Evolutionary conservation across 2,888 invertebrate species (phyloP).

Genomic region (Melanchra persicariae): DNA sequence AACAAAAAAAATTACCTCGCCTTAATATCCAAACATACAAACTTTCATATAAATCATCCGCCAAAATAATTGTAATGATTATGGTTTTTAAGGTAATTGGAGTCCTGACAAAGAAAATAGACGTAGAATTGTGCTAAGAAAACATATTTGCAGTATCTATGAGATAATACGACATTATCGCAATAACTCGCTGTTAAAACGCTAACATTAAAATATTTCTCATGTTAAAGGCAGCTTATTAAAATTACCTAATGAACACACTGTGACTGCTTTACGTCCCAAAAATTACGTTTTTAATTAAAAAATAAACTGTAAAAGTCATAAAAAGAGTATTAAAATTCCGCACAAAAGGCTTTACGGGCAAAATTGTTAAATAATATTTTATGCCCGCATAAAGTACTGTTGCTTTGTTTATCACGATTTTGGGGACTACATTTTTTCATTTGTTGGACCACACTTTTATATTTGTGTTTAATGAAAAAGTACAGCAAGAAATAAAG

Average conservation of each 20-base stretch:
- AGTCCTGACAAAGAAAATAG: too few species aligned
- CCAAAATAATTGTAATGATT: neutral
- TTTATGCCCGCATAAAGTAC: conserved; percentile 39
- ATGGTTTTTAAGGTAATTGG: too few species aligned
- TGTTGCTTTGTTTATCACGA: conserved; percentile 22
- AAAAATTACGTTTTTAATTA: conserved; percentile 39
- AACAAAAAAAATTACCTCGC: too few species aligned
- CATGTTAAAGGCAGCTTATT: neutral
- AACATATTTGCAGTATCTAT: neutral
- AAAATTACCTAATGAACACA: conserved; percentile 20
- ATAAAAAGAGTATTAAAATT: conserved; percentile 39
- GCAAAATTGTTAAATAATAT: conserved; percentile 36
- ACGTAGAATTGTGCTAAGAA: too few species aligned
- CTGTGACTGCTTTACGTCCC: neutral
- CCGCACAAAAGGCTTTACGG: conserved; percentile 27
- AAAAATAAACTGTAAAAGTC: conserved; percentile 26
- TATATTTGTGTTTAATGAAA: neutral
- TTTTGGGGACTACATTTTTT: neutral
- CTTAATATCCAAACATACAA: too few species aligned
- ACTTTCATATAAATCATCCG: too few species aligned
- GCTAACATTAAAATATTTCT: neutral
- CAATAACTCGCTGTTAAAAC: neutral
- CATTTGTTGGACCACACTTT: neutral
- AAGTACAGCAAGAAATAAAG: neutral
- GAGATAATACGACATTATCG: too few species aligned